Evolutionary conservation across 2,888 invertebrate species (phyloP).

Genomic region (Unio delphinus): DNA sequence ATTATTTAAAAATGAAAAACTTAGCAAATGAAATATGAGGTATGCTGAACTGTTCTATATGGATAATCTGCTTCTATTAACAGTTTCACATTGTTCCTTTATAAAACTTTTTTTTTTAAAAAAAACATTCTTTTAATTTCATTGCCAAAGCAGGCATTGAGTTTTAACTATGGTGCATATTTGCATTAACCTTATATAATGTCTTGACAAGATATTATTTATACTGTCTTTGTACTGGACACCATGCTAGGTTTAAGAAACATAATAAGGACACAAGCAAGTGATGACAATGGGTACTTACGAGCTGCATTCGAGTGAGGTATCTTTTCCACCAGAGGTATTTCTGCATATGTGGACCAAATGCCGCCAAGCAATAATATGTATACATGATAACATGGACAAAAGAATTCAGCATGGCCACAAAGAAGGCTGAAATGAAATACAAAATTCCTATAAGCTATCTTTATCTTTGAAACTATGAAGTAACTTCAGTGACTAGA

Average conservation of each 20-base stretch:
- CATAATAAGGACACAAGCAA: not conserved
- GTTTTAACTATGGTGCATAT: too few relatives aligned
- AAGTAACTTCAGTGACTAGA: too few relatives aligned
- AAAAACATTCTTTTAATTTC: too few relatives aligned
- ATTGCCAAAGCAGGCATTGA: too few relatives aligned
- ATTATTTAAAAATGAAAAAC: not conserved
- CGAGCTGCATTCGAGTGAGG: conserved; percentile 60
- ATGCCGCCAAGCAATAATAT: conserved; percentile 59
- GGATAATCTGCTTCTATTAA: too few relatives aligned
- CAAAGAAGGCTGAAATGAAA: conserved; percentile 46
- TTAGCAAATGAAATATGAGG: not conserved
- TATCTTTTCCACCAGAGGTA: conserved; percentile 65
- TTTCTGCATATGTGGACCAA: conserved; percentile 56
- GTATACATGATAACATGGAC: conserved; percentile 62
- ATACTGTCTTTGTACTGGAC: too few relatives aligned
- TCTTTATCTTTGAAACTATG: too few relatives aligned
- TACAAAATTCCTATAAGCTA: conserved; percentile 1
- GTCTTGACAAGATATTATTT: too few relatives aligned
- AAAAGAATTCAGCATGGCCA: conserved; percentile 55
- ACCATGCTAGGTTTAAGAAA: not conserved
- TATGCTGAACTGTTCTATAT: not conserved
- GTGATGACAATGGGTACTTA: conserved; percentile 22
- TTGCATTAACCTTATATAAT: too few relatives aligned
- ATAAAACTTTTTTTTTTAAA: too few relatives aligned
- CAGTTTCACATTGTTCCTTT: too few relatives aligned